A percentile compares a stretch with the other conserved stretches of the same genome.
Conservation (phyloP, 2,888 invertebrate genomes). For the Leucoptera coffeella region DNA sequence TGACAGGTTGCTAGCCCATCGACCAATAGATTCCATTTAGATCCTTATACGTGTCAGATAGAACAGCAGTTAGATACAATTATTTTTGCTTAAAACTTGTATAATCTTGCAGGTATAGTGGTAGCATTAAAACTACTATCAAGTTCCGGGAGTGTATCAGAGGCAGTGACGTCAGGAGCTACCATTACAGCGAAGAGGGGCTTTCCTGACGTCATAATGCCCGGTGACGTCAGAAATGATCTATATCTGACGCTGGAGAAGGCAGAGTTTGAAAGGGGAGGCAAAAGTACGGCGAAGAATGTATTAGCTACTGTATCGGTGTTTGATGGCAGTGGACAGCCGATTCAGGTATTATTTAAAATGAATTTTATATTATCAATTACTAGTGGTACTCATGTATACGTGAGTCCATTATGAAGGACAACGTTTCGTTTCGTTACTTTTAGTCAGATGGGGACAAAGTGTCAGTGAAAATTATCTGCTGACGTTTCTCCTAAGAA, state of each 20-base stretch:
- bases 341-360: constrained; percentile 63
- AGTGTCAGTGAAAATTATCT: too few species aligned
- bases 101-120: constrained; percentile 69
- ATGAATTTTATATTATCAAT: too few species aligned
- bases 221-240: constrained; percentile 91
- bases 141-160: constrained; percentile 32
- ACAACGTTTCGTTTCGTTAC: too few species aligned
- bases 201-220: constrained; percentile 94
- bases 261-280: constrained; percentile 90
- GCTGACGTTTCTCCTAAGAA: too few species aligned
- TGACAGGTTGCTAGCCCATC: too few species aligned
- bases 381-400: too few species aligned
- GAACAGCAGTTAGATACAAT: too few species aligned
- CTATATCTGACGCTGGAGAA: constrained; percentile 81
- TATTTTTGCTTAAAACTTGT: too few species aligned
- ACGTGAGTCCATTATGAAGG: too few species aligned
- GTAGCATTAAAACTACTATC: constrained; percentile 70
- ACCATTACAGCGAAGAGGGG: constrained; percentile 85
- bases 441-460: too few species aligned
- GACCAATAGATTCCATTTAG: too few species aligned
- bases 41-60: too few species aligned
- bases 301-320: constrained; percentile 82
- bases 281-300: constrained; percentile 90
- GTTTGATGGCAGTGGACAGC: constrained; percentile 70
- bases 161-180: constrained; percentile 73